Evolutionary conservation across 2,797 vertebrate species (phyloP).

Genomic region (Thalassophryne amazonica): DNA sequence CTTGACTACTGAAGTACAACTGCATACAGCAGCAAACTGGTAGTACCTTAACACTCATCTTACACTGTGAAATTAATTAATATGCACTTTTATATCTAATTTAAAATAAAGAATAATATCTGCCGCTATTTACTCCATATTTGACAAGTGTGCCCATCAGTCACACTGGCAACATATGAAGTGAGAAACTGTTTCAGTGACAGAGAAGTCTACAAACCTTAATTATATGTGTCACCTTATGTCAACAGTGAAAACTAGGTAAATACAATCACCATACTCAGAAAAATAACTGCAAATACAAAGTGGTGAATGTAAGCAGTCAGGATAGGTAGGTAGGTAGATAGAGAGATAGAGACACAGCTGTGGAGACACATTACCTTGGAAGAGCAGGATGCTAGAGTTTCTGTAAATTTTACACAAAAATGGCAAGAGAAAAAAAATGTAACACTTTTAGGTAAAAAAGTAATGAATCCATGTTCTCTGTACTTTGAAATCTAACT

Average conservation of each 20-base stretch:
- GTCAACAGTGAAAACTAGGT: constrained; percentile 21
- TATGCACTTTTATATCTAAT: too few relatives aligned
- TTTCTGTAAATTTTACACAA: constrained; percentile 99
- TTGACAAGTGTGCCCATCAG: neutral
- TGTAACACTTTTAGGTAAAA: constrained; percentile 96
- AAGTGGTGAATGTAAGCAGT: constrained; percentile 77
- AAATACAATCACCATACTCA: constrained; percentile 30
- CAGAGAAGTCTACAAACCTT: constrained; percentile 15
- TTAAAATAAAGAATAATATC: too few relatives aligned
- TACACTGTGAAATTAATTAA: too few relatives aligned
- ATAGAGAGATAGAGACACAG: constrained; percentile 84
- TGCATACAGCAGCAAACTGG: neutral
- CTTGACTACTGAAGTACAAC: constrained; percentile 3
- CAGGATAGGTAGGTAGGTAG: constrained; percentile 77
- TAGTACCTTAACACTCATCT: neutral
- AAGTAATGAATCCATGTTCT: constrained; percentile 87
- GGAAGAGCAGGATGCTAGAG: constrained; percentile 98
- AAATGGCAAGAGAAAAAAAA: constrained; percentile 99
- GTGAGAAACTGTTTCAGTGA: constrained; percentile 16
- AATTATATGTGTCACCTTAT: constrained; percentile 27
- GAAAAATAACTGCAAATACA: constrained; percentile 56
- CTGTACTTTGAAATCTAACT: constrained; percentile 75
- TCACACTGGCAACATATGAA: constrained; percentile 3
- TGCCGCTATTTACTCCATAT: too few relatives aligned
- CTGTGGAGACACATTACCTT: constrained; percentile 99